Base-by-base conservation (phyloP, 2,113 vertebrate species). In the Hystrix cristata region DNA sequence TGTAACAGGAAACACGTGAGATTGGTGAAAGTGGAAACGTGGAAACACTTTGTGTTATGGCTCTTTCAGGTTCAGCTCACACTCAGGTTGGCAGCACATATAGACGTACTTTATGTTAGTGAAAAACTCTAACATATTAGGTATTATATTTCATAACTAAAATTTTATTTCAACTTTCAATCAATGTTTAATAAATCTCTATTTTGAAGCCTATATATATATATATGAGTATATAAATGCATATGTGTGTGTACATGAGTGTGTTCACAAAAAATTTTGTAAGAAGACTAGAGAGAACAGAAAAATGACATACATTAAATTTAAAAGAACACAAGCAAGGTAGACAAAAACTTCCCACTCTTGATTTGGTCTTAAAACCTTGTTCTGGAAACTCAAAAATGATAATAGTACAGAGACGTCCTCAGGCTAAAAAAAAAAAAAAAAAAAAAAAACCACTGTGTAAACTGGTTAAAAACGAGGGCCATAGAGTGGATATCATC, bases 401-500 rank as follows among this genome's bases (percentile, higher is more conserved):
- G 7, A 57, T 13, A 23, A 51, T 25, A 60, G 8, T 64, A 1
- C 21, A 34, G 31, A 74, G 31, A 46, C 7, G 1, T 87, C 29
- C 43, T 88, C 72, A 82, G 19, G 29, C 34, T 60, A 19, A 74
- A 12, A 2, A 38, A 38, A 38, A 38, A 38, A 38, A 2, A 38
- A 38, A 38, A 38, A 38, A 38, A 38, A 38, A 38, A 2, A 38
- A 38, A 38, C 38, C 38, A 38, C 38, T 65, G 43, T 18, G 9
- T 12, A 82, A 82, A 8, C 57, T 78, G 27, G 71, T 43, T 59
- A 29, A 43, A 72, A 83, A 48, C 4, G n/a, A 87, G 69, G 3
- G 19, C 2, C 31, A 51, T 4, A 59, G 1, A 48, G 29, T 67
- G 13, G 9, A 2, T n/a, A 16, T 46, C 1, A 5, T 21, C 46